Conservation (phyloP, 1,140 invertebrate genomes). For the Mesaphorura yosii region DNA sequence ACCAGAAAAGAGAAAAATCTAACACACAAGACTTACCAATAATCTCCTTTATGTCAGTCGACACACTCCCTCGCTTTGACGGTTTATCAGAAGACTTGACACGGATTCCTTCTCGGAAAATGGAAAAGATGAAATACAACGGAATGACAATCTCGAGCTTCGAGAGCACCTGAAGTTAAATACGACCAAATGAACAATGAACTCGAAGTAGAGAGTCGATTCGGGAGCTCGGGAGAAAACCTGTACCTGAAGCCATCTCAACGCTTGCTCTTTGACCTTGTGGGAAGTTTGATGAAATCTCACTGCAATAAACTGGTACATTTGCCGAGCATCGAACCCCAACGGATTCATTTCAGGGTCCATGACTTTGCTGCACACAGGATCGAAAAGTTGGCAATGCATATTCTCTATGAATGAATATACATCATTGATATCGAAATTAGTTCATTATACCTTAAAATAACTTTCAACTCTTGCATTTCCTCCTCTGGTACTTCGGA, state of each 20-base stretch:
- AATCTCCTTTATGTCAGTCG: constrained; percentile 18
- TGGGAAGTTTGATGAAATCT: constrained; percentile 73
- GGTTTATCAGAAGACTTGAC: constrained; percentile 24
- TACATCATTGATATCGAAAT: constrained; percentile 6
- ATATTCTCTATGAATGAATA: too few species aligned
- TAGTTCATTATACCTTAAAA: constrained; percentile 51
- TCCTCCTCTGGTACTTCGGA: constrained; percentile 89
- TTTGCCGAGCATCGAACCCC: constrained; percentile 81
- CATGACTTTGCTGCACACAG: constrained; percentile 73
- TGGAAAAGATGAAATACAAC: constrained; percentile 66
- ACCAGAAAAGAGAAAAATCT: neutral
- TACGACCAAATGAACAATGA: constrained; percentile 33
- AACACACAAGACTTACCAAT: constrained; percentile 11
- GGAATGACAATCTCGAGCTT: constrained; percentile 81
- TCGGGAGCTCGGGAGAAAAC: too few species aligned
- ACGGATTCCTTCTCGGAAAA: constrained; percentile 65
- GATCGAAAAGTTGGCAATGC: constrained; percentile 4
- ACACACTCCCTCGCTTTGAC: constrained; percentile 27
- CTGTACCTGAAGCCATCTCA: constrained; percentile 92
- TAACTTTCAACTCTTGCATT: constrained; percentile 76
- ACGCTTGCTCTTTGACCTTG: constrained; percentile 81
- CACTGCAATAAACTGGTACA: constrained; percentile 87
- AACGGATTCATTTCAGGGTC: constrained; percentile 91
- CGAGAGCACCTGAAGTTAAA: constrained; percentile 57
- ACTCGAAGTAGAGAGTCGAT: too few species aligned